Conservation (phyloP, 1,140 invertebrate species). For the Idris sp. region DNA sequence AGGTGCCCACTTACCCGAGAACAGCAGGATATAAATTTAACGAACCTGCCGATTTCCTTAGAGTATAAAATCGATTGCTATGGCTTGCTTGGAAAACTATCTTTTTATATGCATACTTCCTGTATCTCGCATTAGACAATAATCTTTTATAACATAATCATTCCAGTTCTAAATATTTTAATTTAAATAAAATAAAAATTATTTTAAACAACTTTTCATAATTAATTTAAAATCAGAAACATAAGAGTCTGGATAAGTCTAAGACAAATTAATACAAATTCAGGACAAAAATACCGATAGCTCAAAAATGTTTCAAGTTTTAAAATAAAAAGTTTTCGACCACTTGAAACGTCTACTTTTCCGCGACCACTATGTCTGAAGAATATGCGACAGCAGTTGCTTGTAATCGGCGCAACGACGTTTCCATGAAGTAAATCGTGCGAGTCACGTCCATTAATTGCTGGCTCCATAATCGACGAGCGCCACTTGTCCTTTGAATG, state of each 20-base stretch:
- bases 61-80: conserved; percentile 49
- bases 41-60: conserved; percentile 59
- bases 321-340: no score
- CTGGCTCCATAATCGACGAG: conserved; percentile 63
- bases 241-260: no score
- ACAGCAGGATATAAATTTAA: conserved; percentile 61
- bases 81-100: conserved; percentile 37
- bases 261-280: no score
- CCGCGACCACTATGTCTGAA: neutral
- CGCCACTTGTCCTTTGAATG: conserved; percentile 62
- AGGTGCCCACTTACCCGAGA: conserved; percentile 61
- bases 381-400: conserved; percentile 62
- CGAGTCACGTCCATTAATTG: conserved; percentile 75
- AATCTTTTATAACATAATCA: conserved; percentile 40
- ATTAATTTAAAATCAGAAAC: no score
- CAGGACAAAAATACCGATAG: no score
- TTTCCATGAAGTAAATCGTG: conserved; percentile 68
- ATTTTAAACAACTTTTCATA: no score
- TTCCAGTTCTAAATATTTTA: no score
- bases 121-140: conserved; percentile 7
- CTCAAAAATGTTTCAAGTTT: no score
- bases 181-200: no score
- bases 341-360: no score
- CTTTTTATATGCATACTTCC: conserved; percentile 34
- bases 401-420: conserved; percentile 67